Percentiles rank a stretch among this genome's conserved stretches.
phyloP scores from a whole-genome alignment of 2,888 invertebrate species.

The Argynnis bischoffii region DNA sequence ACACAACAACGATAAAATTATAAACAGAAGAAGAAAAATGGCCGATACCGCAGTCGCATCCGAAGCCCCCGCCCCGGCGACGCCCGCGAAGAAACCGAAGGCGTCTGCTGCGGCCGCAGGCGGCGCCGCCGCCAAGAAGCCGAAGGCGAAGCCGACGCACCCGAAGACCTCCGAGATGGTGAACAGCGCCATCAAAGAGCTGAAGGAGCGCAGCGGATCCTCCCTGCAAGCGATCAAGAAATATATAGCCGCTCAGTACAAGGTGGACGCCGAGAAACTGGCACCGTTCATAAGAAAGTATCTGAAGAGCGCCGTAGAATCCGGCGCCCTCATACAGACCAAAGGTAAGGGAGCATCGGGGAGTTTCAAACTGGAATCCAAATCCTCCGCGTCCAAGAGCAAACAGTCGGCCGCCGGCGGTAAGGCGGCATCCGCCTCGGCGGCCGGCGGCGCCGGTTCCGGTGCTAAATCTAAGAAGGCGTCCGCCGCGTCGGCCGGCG shows the following conservation, averaged over 20 bases:
- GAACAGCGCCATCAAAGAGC: slow-evolving; percentile 45
- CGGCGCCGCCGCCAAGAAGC: slow-evolving; percentile 33
- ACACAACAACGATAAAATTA: too few species aligned
- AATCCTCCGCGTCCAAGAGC: slow-evolving; percentile 43
- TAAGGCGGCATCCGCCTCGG: slow-evolving; percentile 47
- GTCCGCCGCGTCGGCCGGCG: slow-evolving; percentile 39
- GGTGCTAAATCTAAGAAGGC: slow-evolving; percentile 41
- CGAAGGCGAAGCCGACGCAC: slow-evolving; percentile 34
- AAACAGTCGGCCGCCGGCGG: slow-evolving; percentile 34
- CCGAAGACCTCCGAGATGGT: slow-evolving; percentile 33
- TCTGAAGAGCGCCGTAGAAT: slow-evolving; percentile 79
- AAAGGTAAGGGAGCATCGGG: slow-evolving; percentile 81
- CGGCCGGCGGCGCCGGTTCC: slow-evolving; percentile 32
- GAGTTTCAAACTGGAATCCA: slow-evolving; percentile 64
- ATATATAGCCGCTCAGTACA: slow-evolving; percentile 82
- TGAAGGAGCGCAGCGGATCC: slow-evolving; percentile 80
- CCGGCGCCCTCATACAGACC: slow-evolving; percentile 78
- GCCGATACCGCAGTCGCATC: slow-evolving; percentile 53
- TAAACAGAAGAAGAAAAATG: slow-evolving; percentile 39
- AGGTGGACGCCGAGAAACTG: slow-evolving; percentile 68
- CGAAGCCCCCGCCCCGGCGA: slow-evolving; percentile 52
- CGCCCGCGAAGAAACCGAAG: slow-evolving; percentile 52
- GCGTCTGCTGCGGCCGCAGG: slow-evolving; percentile 40
- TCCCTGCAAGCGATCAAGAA: slow-evolving; percentile 84
- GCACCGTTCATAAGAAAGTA: slow-evolving; percentile 81